Conservation (phyloP, 2,888 invertebrate species). For the Eucera pruinosa region DNA sequence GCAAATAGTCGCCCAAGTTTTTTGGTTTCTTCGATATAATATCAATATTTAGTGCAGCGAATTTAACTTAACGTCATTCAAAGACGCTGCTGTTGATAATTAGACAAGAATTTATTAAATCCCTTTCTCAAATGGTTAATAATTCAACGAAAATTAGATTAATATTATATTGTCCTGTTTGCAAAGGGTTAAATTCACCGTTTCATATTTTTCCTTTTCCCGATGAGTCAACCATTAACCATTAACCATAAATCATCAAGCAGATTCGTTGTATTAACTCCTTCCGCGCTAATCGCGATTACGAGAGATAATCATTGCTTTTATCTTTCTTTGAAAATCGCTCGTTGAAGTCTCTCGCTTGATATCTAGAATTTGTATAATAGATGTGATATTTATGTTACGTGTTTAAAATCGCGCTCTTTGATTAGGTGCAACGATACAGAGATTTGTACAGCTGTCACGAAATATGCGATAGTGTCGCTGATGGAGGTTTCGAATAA, state of each 20-base stretch:
- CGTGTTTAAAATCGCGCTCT: neutral
- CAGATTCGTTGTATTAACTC: neutral
- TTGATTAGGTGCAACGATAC: neutral
- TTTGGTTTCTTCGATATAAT: too few species aligned
- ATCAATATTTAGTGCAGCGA: too few species aligned
- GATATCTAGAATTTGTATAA: neutral
- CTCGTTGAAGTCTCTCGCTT: neutral
- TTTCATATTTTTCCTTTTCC: neutral
- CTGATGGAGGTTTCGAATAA: neutral
- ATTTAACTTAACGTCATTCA: too few species aligned
- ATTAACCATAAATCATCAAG: too few species aligned
- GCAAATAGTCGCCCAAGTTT: too few species aligned
- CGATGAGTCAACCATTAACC: constrained; percentile 21
- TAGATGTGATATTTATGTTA: neutral
- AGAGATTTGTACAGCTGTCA: constrained; percentile 1
- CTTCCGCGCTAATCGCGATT: neutral
- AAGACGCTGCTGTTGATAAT: too few species aligned
- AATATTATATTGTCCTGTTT: too few species aligned
- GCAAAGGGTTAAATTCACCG: too few species aligned
- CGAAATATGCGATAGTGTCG: neutral
- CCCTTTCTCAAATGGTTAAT: too few species aligned
- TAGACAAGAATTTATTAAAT: too few species aligned
- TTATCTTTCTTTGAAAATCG: constrained; percentile 9
- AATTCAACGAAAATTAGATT: too few species aligned
- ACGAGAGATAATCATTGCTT: neutral